Base-by-base conservation (phyloP, 2,797 vertebrate species). In the Danio aesculapii region DNA sequence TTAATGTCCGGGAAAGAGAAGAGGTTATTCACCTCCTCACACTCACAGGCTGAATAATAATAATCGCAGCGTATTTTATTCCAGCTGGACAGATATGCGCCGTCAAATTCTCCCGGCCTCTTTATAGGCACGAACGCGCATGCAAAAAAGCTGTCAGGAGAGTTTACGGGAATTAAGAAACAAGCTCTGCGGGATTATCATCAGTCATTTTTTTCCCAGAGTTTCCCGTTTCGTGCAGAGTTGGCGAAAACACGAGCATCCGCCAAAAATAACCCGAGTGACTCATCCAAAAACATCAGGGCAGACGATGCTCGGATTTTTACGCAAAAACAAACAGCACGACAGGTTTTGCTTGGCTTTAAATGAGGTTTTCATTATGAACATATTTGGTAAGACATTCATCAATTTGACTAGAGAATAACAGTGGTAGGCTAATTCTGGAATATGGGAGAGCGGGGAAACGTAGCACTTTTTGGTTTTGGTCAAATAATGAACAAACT, bases 1-100 rank as follows among this genome's bases (percentile, higher is more conserved):
- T 94, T 94, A 94, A 94, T 94, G 93, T 88, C 50, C 11, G 64
- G 71, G 59, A 75, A 68, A 63, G 81, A 88, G 74, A 79, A 83
- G 55, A 77, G 83, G 83, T 86, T 81, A 85, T 83, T 81, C 84
- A 90, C 88, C 89, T 88, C 87, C 90, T 81, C 59, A 30, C 88
- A 81, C 85, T 90, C 84, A 79, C 50, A 80, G 86, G 82, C 84
- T 82, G 82, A 84, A 81, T 81, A 58, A 43, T 79, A 85, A 83
- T 62, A 47, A 72, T 58, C 8, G 50, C 14, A 73, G 1, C 13
- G 50, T 52, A 74, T 79, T 79, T 74, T 14, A 39, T 82, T 82
- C 80, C 79, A 74, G 30, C n/a, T 13, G 70, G 62, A 82, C 53
- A 58, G 74, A 75, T 30, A 55, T 79, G 1, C 30, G n/a, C 30